A percentile compares a stretch with the other conserved stretches of the same genome.
phyloP scores from a whole-genome alignment of 1,140 invertebrate genomes.

The Zaprionus taronus region DNA sequence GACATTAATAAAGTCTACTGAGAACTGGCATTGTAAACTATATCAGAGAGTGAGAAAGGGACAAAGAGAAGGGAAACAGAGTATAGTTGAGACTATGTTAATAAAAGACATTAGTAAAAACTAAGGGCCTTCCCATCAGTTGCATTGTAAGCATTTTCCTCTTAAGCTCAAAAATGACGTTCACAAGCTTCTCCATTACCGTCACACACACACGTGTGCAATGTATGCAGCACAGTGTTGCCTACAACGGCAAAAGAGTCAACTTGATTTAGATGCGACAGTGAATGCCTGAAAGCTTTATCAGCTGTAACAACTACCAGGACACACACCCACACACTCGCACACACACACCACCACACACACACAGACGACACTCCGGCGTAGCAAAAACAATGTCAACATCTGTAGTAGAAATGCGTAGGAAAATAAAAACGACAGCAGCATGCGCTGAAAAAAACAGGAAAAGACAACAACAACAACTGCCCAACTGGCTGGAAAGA shows the following conservation, averaged over 20 bases:
- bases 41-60: background rate
- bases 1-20: no score
- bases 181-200: background rate
- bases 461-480: conserved; percentile 39
- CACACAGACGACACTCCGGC: conserved; percentile 4
- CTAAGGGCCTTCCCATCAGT: background rate
- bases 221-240: conserved; percentile 6
- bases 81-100: background rate
- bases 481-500: conserved; percentile 68
- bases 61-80: background rate
- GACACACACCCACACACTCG: background rate
- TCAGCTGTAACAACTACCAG: conserved; percentile 66
- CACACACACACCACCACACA: background rate
- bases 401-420: conserved; percentile 51
- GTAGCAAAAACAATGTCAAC: conserved; percentile 55
- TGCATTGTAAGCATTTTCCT: background rate
- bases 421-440: conserved; percentile 44
- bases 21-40: no score
- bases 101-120: conserved; percentile 26
- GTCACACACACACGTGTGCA: background rate
- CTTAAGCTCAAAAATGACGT: background rate
- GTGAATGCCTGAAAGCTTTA: conserved; percentile 59
- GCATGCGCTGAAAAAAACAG: conserved; percentile 32
- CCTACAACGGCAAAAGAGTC: conserved; percentile 32
- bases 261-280: conserved; percentile 61